phyloP scores from a whole-genome alignment of 2,888 invertebrate genomes.

The Odontocerum albicorne region DNA sequence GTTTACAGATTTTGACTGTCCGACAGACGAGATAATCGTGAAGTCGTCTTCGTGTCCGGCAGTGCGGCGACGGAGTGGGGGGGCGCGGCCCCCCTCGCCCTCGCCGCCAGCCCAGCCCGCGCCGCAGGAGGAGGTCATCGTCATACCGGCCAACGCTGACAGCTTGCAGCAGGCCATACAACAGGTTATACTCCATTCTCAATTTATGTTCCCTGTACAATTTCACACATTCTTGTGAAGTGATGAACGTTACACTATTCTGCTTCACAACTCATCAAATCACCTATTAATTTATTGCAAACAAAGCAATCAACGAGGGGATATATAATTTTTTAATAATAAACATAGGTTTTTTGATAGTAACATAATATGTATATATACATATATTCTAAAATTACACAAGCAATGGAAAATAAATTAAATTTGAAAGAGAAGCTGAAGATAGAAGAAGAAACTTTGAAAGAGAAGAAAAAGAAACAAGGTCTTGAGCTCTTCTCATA shows the following conservation, averaged over 20 bases:
- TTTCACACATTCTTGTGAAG: too few species aligned
- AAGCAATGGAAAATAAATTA: too few species aligned
- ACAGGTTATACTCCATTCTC: conserved; percentile 44
- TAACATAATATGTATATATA: too few species aligned
- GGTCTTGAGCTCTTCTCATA: too few species aligned
- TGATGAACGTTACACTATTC: too few species aligned
- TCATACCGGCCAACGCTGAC: conserved; percentile 52
- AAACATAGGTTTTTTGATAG: too few species aligned
- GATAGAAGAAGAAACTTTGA: too few species aligned
- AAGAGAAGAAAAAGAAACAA: too few species aligned
- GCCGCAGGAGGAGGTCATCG: conserved; percentile 48
- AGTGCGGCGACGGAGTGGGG: conserved; percentile 41
- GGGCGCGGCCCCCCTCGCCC: conserved; percentile 29
- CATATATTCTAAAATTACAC: too few species aligned
- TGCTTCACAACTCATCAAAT: not conserved
- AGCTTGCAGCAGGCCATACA: conserved; percentile 56
- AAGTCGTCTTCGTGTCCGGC: conserved; percentile 43
- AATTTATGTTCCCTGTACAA: too few species aligned
- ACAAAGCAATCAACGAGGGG: not conserved
- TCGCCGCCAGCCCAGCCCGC: conserved; percentile 5
- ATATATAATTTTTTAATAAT: not conserved
- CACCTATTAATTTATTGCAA: too few species aligned
- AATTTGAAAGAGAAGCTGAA: too few species aligned
- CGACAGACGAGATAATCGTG: conserved; percentile 57
- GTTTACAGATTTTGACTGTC: conserved; percentile 58